phyloP scores from a whole-genome alignment of 1,140 invertebrate species.

The Drosophila mayri region DNA sequence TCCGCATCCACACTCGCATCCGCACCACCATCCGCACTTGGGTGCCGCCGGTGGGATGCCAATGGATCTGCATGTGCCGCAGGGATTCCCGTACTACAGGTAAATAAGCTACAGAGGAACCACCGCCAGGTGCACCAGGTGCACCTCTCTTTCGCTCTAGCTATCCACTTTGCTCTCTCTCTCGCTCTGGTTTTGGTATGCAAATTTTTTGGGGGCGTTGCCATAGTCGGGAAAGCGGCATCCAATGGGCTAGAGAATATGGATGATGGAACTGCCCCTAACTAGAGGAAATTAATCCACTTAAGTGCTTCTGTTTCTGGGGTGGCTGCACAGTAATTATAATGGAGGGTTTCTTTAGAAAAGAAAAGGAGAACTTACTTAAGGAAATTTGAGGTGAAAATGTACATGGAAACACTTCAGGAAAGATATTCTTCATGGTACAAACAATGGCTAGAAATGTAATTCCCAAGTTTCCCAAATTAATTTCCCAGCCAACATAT shows the following conservation, averaged over 20 bases:
- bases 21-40: conserved; percentile 69
- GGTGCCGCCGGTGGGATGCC: conserved; percentile 87
- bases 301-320: conserved; percentile 5
- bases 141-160: neutral
- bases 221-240: conserved; percentile 44
- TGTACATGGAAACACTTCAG: too few relatives aligned
- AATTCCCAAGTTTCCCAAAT: neutral
- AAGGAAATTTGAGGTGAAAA: neutral
- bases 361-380: neutral
- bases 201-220: conserved; percentile 66
- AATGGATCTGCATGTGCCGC: conserved; percentile 94
- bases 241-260: conserved; percentile 28
- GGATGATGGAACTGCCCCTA: conserved; percentile 9
- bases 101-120: conserved; percentile 78
- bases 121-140: conserved; percentile 30
- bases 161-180: neutral
- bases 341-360: neutral
- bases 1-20: conserved; percentile 83
- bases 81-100: conserved; percentile 95
- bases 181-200: conserved; percentile 30
- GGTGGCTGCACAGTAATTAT: neutral
- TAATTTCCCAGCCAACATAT: neutral
- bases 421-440: neutral
- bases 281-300: conserved; percentile 17
- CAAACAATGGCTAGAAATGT: neutral